Conservation (phyloP, 2,113 vertebrate species). For the Marmota flaviventris region DNA sequence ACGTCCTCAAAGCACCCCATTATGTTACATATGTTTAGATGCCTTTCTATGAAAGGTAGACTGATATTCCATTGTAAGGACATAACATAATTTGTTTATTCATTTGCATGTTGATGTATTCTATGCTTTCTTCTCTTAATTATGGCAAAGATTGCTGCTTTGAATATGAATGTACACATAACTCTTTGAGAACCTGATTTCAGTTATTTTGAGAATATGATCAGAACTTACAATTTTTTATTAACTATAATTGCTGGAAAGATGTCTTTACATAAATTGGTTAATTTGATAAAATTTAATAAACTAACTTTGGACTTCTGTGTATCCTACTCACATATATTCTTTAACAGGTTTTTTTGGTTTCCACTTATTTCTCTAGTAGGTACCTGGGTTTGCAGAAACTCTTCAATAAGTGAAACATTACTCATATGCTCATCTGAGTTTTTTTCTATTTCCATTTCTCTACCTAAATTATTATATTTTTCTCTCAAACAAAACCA, state of each 20-base stretch:
- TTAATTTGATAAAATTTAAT: neutral
- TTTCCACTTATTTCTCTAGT: neutral
- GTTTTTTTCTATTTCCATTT: neutral
- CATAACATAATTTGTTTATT: no score
- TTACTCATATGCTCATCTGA: neutral
- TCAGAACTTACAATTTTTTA: neutral
- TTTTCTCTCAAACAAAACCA: neutral
- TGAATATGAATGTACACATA: neutral
- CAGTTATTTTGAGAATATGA: neutral
- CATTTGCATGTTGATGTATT: neutral
- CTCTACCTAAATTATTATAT: neutral
- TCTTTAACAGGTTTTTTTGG: neutral
- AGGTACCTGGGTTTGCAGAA: neutral
- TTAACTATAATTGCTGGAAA: neutral
- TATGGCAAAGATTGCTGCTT: neutral
- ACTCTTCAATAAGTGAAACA: neutral
- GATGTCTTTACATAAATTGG: neutral
- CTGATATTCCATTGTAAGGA: neutral
- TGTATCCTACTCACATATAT: neutral
- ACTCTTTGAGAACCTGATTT: neutral
- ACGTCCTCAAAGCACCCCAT: neutral
- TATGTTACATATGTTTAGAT: accelerated
- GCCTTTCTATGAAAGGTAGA: neutral
- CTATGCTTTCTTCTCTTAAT: neutral
- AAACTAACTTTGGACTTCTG: neutral